Base-by-base conservation (phyloP, 2,797 vertebrate species). In the Mormyrops attenuatus region DNA sequence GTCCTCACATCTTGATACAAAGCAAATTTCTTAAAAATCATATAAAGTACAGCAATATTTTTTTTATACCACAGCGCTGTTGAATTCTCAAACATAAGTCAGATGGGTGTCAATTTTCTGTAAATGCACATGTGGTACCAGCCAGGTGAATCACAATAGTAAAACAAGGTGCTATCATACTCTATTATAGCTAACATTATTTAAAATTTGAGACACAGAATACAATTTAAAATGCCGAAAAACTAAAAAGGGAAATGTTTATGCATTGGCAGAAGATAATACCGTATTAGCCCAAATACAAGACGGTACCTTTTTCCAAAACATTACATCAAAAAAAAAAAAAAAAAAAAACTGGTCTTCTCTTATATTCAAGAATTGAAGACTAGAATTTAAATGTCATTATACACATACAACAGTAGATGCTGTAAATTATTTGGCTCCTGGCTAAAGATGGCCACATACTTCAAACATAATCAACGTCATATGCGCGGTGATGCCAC, bases 1-100 rank as follows among this genome's bases (percentile, higher is more conserved):
- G 94, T 99, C 99, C 94, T 99, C 99, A 95, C 99, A 99, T 93
- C 99, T 99, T 89, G 9, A 91, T 26, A 92, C 38, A 91, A 52
- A 77, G 88, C 73, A 92, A 8, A 15, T 57, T 34, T 47, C 3
- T 22, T 69, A 69, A 4, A 69, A 44, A 49, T 5, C 41, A 22
- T 17, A 52, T 15, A 52, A 52, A 85, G 6, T 20, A 84, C 6
- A 82, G 30, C 66, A 13, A 73, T 38, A 73, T 5, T 73, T 38
- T 53, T 41, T 26, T 63, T 26, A 63, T 63, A 63, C 22, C 60
- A 26, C n/a, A 11, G 60, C 22, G 8, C 60, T 26, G 3, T 26
- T 63, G 8, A 63, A 63, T 9, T 63, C 9, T 60, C n/a, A 60
- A 11, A 63, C 26, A 63, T 26, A 1, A 9, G 57, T n/a, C n/a